Conservation (phyloP, 2,888 invertebrate species). For the Muscina levida region DNA sequence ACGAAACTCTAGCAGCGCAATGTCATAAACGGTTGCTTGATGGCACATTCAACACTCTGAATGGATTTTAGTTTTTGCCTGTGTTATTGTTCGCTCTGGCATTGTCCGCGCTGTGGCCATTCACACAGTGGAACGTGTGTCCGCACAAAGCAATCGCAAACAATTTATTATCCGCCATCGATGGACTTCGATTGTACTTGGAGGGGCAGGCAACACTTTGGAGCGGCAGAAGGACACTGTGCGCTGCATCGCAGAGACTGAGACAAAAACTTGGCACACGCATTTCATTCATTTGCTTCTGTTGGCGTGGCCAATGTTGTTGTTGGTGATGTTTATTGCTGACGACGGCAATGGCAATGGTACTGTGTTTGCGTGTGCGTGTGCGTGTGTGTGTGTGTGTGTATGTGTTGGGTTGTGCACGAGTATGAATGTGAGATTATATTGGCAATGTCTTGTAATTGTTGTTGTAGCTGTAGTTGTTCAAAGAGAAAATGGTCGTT, state of each 20-base stretch:
- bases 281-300: slow-evolving; percentile 42
- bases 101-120: slow-evolving; percentile 37
- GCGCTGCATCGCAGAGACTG: slow-evolving; percentile 11
- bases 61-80: slow-evolving; percentile 12
- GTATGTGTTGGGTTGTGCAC: background rate
- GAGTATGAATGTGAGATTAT: slow-evolving; percentile 18
- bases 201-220: slow-evolving; percentile 22
- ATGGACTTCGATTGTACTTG: too few relatives aligned
- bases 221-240: background rate
- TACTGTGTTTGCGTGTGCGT: slow-evolving; percentile 6
- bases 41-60: slow-evolving; percentile 31
- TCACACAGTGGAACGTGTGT: background rate
- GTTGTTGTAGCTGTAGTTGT: slow-evolving; percentile 23
- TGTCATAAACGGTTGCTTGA: slow-evolving; percentile 40
- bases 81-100: background rate
- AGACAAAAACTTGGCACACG: slow-evolving; percentile 36
- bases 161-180: too few relatives aligned
- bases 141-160: background rate
- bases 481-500: slow-evolving; percentile 37
- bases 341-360: slow-evolving; percentile 42
- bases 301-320: slow-evolving; percentile 28
- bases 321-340: slow-evolving; percentile 45
- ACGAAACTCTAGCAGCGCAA: slow-evolving; percentile 34
- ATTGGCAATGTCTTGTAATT: slow-evolving; percentile 30
- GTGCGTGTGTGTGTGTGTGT: slow-evolving; percentile 9